Evolutionary conservation across 2,797 vertebrate species (phyloP).

Genomic region (Propithecus deckenii): DNA sequence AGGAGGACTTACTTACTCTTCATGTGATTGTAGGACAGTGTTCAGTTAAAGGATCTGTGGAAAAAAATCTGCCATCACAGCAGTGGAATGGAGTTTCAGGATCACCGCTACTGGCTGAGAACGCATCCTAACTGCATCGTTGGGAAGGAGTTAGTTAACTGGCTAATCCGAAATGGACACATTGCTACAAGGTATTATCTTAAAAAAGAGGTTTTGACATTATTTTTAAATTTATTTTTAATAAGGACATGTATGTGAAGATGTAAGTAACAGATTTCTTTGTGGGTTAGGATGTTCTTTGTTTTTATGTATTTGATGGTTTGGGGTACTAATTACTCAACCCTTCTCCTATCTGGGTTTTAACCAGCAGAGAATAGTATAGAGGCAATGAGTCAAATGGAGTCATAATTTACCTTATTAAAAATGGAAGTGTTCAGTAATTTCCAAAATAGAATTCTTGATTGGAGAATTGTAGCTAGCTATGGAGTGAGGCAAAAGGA

Average conservation of each 20-base stretch:
- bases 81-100: conserved; percentile 99
- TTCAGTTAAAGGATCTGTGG: conserved; percentile 97
- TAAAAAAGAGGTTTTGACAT: conserved; percentile 37
- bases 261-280: conserved; percentile 2
- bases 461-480: not conserved
- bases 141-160: conserved; percentile 98
- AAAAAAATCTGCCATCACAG: conserved; percentile 98
- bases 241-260: not conserved
- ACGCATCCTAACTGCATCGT: conserved; percentile 99
- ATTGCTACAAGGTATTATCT: conserved; percentile 93
- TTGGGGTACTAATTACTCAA: not conserved
- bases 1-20: not conserved
- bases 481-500: not conserved
- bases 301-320: not conserved
- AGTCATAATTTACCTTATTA: not conserved
- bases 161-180: conserved; percentile 97
- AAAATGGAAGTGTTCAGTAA: not conserved
- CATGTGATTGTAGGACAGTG: conserved; percentile 91
- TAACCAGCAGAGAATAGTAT: not conserved
- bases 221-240: conserved; percentile 31
- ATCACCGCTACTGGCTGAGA: conserved; percentile 98
- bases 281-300: conserved; percentile 12
- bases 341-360: not conserved
- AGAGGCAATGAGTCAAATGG: not conserved
- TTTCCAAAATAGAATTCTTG: not conserved